Conservation (phyloP, 2,888 invertebrate species). For the Orthonevra nobilis region DNA sequence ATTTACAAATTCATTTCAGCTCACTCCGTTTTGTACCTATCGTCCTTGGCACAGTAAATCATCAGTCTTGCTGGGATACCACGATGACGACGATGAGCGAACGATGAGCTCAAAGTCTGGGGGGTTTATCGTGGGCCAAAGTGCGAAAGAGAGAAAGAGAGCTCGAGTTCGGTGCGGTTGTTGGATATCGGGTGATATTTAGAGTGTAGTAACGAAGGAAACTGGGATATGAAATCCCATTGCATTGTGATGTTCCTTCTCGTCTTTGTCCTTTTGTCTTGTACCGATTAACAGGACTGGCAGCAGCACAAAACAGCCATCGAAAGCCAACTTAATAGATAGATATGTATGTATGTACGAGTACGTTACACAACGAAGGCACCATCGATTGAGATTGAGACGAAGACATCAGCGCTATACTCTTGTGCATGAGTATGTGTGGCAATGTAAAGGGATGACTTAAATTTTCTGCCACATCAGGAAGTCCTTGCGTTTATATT, state of each 20-base stretch:
- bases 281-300: constrained; percentile 47
- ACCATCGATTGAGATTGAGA: constrained; percentile 9
- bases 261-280: constrained; percentile 35
- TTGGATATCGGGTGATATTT: constrained; percentile 35
- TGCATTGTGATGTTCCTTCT: constrained; percentile 46
- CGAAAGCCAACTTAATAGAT: constrained; percentile 20
- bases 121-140: background rate
- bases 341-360: background rate
- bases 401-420: background rate
- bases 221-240: constrained; percentile 44
- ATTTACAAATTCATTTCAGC: constrained; percentile 52
- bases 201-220: constrained; percentile 7
- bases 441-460: constrained; percentile 15
- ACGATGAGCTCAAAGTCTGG: background rate
- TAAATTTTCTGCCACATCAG: constrained; percentile 58
- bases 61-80: constrained; percentile 14
- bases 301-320: constrained; percentile 33
- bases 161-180: constrained; percentile 42
- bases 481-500: constrained; percentile 62
- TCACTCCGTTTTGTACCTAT: constrained; percentile 23
- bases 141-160: constrained; percentile 2
- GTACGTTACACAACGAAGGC: background rate
- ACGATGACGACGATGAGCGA: background rate
- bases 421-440: too few relatives aligned
- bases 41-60: background rate